Evolutionary conservation across 1,140 invertebrate genomes (phyloP).

Genomic region (Berghia stephanieae): DNA sequence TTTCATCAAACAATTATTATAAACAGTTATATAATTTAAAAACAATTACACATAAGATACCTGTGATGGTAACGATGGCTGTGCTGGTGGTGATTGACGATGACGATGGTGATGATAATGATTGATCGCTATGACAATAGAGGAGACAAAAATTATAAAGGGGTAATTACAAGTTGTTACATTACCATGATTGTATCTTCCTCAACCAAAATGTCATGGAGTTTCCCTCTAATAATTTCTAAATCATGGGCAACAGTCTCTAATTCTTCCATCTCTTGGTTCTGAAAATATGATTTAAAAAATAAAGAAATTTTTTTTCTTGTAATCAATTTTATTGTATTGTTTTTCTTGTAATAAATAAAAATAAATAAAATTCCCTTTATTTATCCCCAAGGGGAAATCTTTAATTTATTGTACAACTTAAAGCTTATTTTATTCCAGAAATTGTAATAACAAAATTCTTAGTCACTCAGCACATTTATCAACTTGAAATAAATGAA

Average conservation of each 20-base stretch:
- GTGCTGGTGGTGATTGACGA: no score
- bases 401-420: neutral
- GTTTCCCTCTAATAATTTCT: slow-evolving; percentile 38
- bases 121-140: no score
- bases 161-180: neutral
- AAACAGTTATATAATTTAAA: neutral
- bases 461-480: neutral
- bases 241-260: slow-evolving; percentile 42
- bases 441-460: no score
- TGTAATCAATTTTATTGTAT: no score
- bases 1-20: neutral
- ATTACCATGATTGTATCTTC: slow-evolving; percentile 47
- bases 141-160: neutral
- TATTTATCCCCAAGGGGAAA: neutral
- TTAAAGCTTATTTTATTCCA: neutral
- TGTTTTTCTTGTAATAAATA: no score
- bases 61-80: no score
- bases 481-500: neutral
- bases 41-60: neutral
- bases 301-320: slow-evolving; percentile 20
- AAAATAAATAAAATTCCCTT: neutral
- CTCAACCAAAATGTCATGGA: slow-evolving; percentile 40
- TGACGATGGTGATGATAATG: neutral
- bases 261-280: slow-evolving; percentile 41
- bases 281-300: slow-evolving; percentile 27